Conservation (phyloP, 2,113 vertebrate species). For the Aegotheles bennettii region DNA sequence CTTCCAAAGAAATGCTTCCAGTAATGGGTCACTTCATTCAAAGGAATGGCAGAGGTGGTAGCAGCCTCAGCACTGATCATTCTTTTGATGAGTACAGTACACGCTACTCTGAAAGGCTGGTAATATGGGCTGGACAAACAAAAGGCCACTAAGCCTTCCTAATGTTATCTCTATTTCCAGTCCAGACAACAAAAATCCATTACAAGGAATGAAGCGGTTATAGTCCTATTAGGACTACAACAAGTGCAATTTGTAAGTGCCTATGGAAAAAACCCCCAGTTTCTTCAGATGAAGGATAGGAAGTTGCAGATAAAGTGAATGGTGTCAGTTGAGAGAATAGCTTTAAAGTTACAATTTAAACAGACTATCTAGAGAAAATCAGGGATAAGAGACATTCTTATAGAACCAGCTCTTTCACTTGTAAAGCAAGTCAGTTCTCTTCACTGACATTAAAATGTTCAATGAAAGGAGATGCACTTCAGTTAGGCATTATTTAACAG, state of each 20-base stretch:
- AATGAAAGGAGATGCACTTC: background rate
- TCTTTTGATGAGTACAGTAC: background rate
- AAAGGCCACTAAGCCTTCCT: background rate
- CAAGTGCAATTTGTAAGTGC: background rate
- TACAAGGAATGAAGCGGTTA: background rate
- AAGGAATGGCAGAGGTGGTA: accelerated
- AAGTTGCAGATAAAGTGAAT: background rate
- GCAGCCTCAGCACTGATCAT: background rate
- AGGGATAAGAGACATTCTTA: background rate
- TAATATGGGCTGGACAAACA: background rate
- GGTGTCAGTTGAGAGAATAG: background rate
- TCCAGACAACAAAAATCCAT: background rate
- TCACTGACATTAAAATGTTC: background rate
- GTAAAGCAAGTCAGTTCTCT: background rate
- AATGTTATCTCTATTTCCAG: background rate
- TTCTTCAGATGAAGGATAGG: background rate
- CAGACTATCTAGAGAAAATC: background rate
- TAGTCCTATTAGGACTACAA: background rate
- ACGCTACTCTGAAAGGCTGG: background rate
- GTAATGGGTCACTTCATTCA: background rate
- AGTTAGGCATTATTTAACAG: background rate
- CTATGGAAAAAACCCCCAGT: background rate
- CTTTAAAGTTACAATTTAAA: background rate
- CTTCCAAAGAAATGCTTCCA: background rate
- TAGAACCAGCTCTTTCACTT: background rate